These are phyloP conservation scores for Eilema caniola DNA, from an alignment of 2,888 invertebrate species.

Conservation along the genomic window DNA sequence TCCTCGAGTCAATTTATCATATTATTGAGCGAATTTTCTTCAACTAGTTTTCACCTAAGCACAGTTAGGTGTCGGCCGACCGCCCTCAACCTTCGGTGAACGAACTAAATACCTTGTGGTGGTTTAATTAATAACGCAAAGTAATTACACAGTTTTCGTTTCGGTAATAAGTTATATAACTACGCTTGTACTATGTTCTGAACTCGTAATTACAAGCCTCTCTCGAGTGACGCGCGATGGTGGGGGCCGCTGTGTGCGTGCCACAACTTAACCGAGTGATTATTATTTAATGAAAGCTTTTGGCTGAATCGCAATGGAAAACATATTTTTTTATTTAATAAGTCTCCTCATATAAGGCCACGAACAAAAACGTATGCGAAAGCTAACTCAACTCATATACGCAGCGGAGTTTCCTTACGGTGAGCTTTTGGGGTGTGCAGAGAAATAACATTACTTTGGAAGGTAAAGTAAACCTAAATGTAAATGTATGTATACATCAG, in stretches of 20 bases:
- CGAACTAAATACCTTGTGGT: not conserved
- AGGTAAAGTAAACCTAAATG: not conserved
- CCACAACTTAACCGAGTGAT: not conserved
- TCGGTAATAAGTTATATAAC: not conserved
- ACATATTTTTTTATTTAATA: not conserved
- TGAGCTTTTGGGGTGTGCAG: not conserved
- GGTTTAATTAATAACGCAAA: no score
- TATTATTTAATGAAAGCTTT: not conserved
- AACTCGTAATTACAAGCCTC: not conserved
- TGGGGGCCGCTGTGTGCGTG: not conserved
- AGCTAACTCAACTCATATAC: not conserved
- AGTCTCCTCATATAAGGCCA: no score
- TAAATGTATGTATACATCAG: no score
- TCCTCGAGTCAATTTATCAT: not conserved
- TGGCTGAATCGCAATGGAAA: not conserved
- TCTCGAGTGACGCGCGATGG: not conserved
- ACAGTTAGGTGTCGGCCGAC: not conserved
- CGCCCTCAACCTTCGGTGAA: no score
- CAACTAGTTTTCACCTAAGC: not conserved
- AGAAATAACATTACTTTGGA: not conserved
- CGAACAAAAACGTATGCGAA: not conserved
- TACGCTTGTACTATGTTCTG: not conserved
- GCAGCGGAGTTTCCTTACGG: not conserved
- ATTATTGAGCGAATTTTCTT: not conserved
- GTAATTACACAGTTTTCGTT: not conserved